Evolutionary conservation across 1,140 invertebrate genomes (phyloP).

Genomic region (Drosophila nebulosa): DNA sequence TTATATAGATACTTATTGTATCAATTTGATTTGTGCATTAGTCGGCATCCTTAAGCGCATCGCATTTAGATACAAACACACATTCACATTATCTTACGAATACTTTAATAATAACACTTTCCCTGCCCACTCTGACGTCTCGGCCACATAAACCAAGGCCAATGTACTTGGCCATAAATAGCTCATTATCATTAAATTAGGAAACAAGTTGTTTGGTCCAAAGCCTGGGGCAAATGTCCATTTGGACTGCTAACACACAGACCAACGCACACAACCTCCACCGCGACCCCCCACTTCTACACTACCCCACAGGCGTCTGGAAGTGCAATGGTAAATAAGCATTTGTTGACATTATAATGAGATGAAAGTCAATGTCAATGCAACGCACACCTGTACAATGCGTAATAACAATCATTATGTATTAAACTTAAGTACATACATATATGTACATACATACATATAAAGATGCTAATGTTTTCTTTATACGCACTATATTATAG

Average conservation of each 20-base stretch:
- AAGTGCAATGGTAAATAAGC: slow-evolving; percentile 63
- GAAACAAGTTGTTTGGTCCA: slow-evolving; percentile 68
- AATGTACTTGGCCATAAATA: slow-evolving; percentile 66
- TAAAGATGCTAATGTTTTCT: slow-evolving; percentile 8
- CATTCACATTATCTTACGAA: too few species aligned
- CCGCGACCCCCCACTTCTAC: not conserved
- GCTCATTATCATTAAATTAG: slow-evolving; percentile 77
- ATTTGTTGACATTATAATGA: slow-evolving; percentile 69
- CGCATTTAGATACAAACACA: not conserved
- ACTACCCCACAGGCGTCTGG: slow-evolving; percentile 7
- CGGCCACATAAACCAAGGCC: slow-evolving; percentile 3
- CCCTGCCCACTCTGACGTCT: slow-evolving; percentile 19
- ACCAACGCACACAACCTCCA: slow-evolving; percentile 18
- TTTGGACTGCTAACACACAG: slow-evolving; percentile 40
- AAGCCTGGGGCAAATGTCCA: slow-evolving; percentile 41
- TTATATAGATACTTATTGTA: not conserved
- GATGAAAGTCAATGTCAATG: slow-evolving; percentile 76
- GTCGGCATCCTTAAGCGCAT: not conserved
- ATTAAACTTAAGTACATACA: slow-evolving; percentile 11
- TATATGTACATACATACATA: slow-evolving; percentile 22
- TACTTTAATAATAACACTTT: slow-evolving; percentile 50
- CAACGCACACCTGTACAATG: slow-evolving; percentile 24
- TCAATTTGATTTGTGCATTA: not conserved
- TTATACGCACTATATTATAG: slow-evolving; percentile 28
- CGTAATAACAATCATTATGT: slow-evolving; percentile 15